Evolutionary conservation across 2,888 invertebrate species (phyloP).

Genomic region (Caenorhabditis sp.): DNA sequence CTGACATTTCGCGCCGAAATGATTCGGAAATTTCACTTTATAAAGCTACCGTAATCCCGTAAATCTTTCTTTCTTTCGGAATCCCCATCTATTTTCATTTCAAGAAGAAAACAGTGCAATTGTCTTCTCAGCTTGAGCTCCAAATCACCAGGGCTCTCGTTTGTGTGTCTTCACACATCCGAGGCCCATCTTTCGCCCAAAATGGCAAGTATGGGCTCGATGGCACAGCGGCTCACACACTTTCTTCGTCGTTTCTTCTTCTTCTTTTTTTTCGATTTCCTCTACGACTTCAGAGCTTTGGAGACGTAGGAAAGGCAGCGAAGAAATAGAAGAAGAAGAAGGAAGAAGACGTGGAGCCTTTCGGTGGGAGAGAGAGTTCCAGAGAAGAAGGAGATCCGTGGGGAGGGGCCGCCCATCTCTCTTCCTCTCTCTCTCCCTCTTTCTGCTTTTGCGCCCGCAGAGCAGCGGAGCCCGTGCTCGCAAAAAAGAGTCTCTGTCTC

Average conservation of each 20-base stretch:
- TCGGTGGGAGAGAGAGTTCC: not conserved
- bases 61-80: not conserved
- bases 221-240: conserved; percentile 26
- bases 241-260: conserved; percentile 21
- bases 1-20: no score
- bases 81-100: not conserved
- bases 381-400: not conserved
- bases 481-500: not conserved
- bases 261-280: conserved; percentile 15
- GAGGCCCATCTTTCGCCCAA: no score
- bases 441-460: not conserved
- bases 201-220: not conserved
- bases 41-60: not conserved
- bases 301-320: no score
- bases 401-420: not conserved
- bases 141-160: no score
- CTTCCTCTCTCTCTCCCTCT: not conserved
- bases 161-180: no score
- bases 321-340: conserved; percentile 1
- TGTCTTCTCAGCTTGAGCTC: not conserved
- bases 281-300: no score
- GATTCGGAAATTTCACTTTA: no score
- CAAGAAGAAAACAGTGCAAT: not conserved
- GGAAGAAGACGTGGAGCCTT: conserved; percentile 5
- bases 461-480: not conserved